phyloP scores from a whole-genome alignment of 2,113 vertebrate species.

The Bothrops jararaca region DNA sequence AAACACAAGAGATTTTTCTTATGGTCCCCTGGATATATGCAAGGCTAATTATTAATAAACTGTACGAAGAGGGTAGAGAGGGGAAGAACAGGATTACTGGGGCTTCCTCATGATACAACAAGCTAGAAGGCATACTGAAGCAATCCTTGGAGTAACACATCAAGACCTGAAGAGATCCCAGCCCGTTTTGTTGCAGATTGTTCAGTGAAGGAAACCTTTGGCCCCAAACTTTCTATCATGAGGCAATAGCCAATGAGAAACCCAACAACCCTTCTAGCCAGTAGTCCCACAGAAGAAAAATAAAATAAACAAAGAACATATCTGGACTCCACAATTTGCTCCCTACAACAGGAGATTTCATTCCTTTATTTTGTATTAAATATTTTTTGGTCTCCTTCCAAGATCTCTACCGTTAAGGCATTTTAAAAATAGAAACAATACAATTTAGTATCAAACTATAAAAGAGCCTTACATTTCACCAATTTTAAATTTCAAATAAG shows the following conservation, averaged over 20 bases:
- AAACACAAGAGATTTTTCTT: not conserved
- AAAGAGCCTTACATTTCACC: not conserved
- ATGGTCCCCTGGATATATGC: not conserved
- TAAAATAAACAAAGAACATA: not conserved
- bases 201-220: not conserved
- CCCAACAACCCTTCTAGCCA: not conserved
- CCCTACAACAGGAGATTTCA: not conserved
- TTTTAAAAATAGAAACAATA: not conserved
- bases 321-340: too few species aligned
- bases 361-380: not conserved
- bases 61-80: not conserved
- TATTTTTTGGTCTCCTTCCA: not conserved
- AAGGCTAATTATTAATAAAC: not conserved
- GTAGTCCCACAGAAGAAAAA: not conserved
- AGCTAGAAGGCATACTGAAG: not conserved
- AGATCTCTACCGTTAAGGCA: not conserved
- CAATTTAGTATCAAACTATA: not conserved
- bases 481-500: not conserved
- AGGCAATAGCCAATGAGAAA: not conserved
- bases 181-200: not conserved
- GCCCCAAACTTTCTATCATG: not conserved
- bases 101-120: not conserved
- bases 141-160: not conserved
- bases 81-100: not conserved
- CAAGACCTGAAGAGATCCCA: not conserved